Conservation (phyloP, 2,113 vertebrate genomes). For the Ibidorhyncha struthersii region DNA sequence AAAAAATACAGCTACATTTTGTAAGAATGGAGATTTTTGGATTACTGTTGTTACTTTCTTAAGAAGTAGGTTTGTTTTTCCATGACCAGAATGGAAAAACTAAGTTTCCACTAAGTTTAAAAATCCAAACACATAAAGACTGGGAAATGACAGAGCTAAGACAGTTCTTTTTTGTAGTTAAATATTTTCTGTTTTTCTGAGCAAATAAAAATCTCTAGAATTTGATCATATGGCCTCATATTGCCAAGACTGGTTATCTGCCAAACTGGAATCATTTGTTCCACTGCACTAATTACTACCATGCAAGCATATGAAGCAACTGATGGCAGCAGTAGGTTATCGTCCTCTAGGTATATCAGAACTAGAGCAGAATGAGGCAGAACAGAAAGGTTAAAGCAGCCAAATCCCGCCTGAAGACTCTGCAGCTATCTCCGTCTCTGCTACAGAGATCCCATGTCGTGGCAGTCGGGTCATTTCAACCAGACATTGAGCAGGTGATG, state of each 20-base stretch:
- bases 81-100: background rate
- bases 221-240: background rate
- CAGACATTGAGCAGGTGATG: background rate
- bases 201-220: background rate
- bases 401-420: background rate
- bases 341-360: slow-evolving; percentile 10
- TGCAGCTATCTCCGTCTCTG: background rate
- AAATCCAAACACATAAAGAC: background rate
- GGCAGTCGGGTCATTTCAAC: background rate
- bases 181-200: background rate
- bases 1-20: background rate
- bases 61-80: background rate
- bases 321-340: background rate
- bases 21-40: background rate
- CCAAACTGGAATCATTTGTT: slow-evolving; percentile 7
- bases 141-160: background rate
- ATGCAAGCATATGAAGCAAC: background rate
- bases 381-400: background rate
- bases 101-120: background rate
- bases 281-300: background rate
- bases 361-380: slow-evolving; percentile 17
- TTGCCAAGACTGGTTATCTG: slow-evolving; percentile 25
- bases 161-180: background rate
- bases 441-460: background rate
- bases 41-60: background rate